Base-by-base conservation (phyloP, 2,888 invertebrate genomes). In the Blastobasis lacticolella region DNA sequence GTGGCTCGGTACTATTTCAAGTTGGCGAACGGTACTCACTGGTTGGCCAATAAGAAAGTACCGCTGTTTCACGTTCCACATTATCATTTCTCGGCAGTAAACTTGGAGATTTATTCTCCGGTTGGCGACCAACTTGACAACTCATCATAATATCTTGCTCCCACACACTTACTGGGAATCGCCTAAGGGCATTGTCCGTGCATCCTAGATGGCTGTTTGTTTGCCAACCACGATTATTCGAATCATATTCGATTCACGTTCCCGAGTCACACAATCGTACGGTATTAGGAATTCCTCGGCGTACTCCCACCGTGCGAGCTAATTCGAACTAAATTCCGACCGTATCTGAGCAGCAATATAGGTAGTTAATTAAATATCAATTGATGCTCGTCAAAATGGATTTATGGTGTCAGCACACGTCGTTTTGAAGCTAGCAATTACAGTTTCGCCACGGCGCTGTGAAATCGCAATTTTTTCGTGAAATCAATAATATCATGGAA, bases 231-330 rank as follows among this genome's bases (percentile, higher is more conserved):
- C 77, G 69, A 81, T 72, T 68, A 62, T 62, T 71, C 69, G 63
- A 73, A 72, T 63, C 63, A 70, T 75, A 87, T 86, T 84, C 87
- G 71, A 76, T 76, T 57, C 87, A 85, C 88, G 88, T 84, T 69
- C 74, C 63, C 75, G 74, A 81, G 85, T 86, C 86, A 82, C 85
- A 85, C 87, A 85, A 81, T 71, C 72, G 68, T 75, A 78, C 75
- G 72, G 74, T 75, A 72, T 73, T 78, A 72, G 72, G 67, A 77
- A 84, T 84, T 78, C 82, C 72, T 72, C 62, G 58, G 59, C 65
- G 66, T 52, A 42, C 48, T 9, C 23, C 23, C 23, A 23, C 23
- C 23, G 23, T 23, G 23, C 23, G 23, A 23, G 23, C 3, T 23
- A 23, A 23, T 23, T 23, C 23, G 23, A 23, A 23, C 23, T 23